These are phyloP conservation scores for Poeciliopsis presidionis DNA, from an alignment of 2,797 vertebrate genomes.

Conservation along the genomic window DNA sequence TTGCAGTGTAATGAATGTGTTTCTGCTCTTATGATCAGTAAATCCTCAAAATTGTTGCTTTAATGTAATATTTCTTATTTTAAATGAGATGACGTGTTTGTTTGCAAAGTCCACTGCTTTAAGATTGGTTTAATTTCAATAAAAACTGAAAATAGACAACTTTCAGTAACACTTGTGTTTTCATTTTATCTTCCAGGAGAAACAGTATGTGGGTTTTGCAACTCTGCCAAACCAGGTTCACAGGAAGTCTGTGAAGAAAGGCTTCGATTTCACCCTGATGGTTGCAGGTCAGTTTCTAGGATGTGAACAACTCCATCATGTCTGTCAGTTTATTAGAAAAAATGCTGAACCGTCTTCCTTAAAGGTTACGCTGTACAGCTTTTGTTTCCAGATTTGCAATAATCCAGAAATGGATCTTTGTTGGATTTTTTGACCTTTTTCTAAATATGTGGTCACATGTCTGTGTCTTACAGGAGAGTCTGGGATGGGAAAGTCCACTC, in stretches of 20 bases:
- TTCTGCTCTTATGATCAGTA: background rate
- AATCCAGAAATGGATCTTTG: background rate
- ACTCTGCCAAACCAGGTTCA: conserved; percentile 97
- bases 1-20: background rate
- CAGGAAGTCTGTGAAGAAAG: conserved; percentile 97
- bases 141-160: background rate
- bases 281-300: conserved; percentile 87
- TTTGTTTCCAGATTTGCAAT: background rate
- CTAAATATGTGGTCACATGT: background rate
- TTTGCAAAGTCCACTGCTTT: background rate
- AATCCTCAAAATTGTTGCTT: background rate
- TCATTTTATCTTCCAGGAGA: conserved; percentile 81
- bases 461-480: conserved; percentile 80
- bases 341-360: accelerated
- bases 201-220: conserved; percentile 96
- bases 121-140: background rate
- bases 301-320: background rate
- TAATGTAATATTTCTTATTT: background rate
- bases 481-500: conserved; percentile 86
- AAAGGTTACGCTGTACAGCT: background rate
- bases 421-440: background rate
- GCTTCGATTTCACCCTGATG: conserved; percentile 97
- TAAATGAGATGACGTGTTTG: background rate
- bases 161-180: background rate
- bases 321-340: background rate